phyloP scores from a whole-genome alignment of 2,113 vertebrate genomes.

The Hirundichthys speculiger region DNA sequence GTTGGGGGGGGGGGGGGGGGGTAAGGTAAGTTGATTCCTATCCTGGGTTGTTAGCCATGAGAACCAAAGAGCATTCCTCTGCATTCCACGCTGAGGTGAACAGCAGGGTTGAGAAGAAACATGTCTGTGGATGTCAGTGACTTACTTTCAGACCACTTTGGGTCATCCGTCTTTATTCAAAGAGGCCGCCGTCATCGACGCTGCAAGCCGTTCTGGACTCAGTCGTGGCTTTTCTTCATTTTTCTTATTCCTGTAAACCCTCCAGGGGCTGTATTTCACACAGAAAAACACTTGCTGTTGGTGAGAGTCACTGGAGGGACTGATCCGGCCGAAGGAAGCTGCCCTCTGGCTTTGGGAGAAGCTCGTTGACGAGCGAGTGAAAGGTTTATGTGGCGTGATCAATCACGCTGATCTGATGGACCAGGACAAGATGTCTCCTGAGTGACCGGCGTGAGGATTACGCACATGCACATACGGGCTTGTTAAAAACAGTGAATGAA shows the following conservation, averaged over 20 bases:
- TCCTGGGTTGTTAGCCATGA: conserved; percentile 51
- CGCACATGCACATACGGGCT: not conserved
- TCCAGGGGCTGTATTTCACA: conserved; percentile 21
- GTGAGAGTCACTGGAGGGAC: conserved; percentile 18
- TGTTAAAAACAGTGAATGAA: conserved; percentile 34
- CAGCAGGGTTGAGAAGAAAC: conserved; percentile 49
- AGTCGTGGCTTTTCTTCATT: conserved; percentile 15
- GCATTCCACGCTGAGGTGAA: conserved; percentile 65
- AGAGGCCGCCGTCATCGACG: conserved; percentile 25
- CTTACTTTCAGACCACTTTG: conserved; percentile 48
- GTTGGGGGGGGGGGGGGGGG: conserved; percentile 13
- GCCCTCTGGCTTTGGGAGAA: conserved; percentile 10
- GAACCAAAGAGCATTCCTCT: conserved; percentile 57
- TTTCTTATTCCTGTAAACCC: conserved; percentile 25
- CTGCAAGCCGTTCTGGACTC: not conserved
- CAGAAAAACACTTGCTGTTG: not conserved
- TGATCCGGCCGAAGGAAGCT: conserved; percentile 18
- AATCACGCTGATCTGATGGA: conserved; percentile 50
- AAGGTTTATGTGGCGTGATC: conserved; percentile 35
- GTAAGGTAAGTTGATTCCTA: conserved; percentile 65
- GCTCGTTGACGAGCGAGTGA: conserved; percentile 35
- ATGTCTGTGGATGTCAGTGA: conserved; percentile 69
- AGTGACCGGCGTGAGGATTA: conserved; percentile 17
- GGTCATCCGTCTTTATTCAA: conserved; percentile 66
- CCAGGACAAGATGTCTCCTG: conserved; percentile 52